Base-by-base conservation (phyloP, 2,113 vertebrate species). In the Hemiscyllium ocellatum region DNA sequence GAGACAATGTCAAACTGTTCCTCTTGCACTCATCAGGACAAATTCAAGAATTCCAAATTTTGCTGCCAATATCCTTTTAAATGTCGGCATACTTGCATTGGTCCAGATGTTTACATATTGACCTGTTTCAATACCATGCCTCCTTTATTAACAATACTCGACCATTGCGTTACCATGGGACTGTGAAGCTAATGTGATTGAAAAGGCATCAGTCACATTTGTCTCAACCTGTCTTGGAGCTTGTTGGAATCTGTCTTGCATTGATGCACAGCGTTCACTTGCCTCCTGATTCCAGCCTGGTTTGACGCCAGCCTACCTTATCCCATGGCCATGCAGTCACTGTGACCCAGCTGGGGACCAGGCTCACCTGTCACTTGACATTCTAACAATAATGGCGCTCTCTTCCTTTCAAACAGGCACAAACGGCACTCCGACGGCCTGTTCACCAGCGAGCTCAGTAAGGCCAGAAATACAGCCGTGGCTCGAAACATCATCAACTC, bases 391-490 rank as follows among this genome's bases (percentile, higher is more conserved):
- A 91, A 5, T 0, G n/a, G 3, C 4, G 50, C 29, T 91, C 87
- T n/a, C 15, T 33, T n/a, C 56, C 33, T n/a, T 56, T 56, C 5
- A 7, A 13, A n/a, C 87, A 91, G 87, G 0, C 56, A 95, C 83
- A 96, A 78, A 70, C 86, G 96, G 22, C 96, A 96, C n/a, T 95
- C 95, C 26, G 96, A 96, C 42, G 93, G 96, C 13, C 95, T 94
- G 95, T 96, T 96, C 47, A 96, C 96, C 90, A 96, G 96, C 33
- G 96, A 96, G 42, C 96, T 90, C n/a, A 96, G 96, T 72, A 95
- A 94, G 47, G 95, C 76, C 19, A 87, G 96, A n/a, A 95, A 95
- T 2, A 95, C 95, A 6, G 95, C 95, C 0, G 96, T 95, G 17
- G 96, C 96, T 24, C 96, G 95, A 6, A 96, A 96, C 61, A 68